These are phyloP conservation scores for Microcebus lehilahytsara DNA, from an alignment of 2,113 vertebrate genomes.

Conservation along the genomic window DNA sequence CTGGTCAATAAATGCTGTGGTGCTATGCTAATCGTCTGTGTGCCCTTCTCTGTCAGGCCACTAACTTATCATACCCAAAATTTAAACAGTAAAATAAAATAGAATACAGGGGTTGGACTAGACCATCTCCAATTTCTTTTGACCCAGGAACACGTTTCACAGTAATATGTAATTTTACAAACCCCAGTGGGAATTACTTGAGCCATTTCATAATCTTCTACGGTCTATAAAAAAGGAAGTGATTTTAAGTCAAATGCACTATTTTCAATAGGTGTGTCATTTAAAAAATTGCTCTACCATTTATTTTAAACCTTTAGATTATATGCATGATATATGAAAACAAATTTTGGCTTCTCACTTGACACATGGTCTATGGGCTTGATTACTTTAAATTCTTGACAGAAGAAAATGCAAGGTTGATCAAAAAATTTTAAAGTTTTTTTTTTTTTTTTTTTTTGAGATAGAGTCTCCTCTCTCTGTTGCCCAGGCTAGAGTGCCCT, in stretches of 20 bases:
- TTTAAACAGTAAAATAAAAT: not conserved
- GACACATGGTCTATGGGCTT: not conserved
- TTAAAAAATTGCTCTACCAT: not conserved
- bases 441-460: no score
- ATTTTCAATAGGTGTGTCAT: not conserved
- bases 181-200: not conserved
- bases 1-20: not conserved
- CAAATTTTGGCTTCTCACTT: not conserved
- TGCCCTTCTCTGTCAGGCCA: not conserved
- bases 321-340: not conserved
- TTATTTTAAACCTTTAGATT: conserved; percentile 1
- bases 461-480: no score
- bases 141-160: not conserved
- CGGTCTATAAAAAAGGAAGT: not conserved
- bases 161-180: not conserved
- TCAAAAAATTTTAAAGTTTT: not conserved
- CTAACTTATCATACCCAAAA: not conserved
- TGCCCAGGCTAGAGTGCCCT: no score
- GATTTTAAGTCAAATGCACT: not conserved
- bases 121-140: not conserved
- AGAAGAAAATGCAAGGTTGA: not conserved
- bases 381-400: not conserved
- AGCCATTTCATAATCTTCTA: not conserved
- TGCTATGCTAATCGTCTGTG: not conserved
- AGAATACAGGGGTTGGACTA: not conserved